Conservation (phyloP, 2,113 vertebrate genomes). For the Cyprinodon variegatus region DNA sequence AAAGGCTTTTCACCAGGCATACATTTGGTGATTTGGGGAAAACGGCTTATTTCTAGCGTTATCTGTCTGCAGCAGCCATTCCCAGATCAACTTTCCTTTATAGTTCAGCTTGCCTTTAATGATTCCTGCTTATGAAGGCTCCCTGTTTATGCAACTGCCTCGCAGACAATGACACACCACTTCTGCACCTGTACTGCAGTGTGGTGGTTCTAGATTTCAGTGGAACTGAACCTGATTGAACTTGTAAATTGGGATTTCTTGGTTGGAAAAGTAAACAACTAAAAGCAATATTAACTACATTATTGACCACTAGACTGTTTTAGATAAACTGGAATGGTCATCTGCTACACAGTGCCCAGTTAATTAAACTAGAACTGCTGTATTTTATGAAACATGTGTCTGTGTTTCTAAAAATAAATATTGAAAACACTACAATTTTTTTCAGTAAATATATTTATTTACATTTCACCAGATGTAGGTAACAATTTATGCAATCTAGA, state of each 20-base stretch:
- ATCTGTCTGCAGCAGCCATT: neutral
- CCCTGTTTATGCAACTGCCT: neutral
- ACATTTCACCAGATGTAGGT: too few species aligned
- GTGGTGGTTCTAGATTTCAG: too few species aligned
- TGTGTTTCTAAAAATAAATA: too few species aligned
- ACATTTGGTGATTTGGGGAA: neutral
- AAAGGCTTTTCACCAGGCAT: neutral
- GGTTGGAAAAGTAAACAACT: neutral
- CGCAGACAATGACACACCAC: neutral
- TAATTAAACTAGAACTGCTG: neutral
- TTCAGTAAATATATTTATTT: too few species aligned
- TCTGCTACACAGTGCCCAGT: neutral
- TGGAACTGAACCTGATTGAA: too few species aligned
- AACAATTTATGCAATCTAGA: too few species aligned
- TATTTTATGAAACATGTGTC: too few species aligned
- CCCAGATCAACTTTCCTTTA: neutral
- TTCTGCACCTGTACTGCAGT: neutral
- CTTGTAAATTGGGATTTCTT: too few species aligned
- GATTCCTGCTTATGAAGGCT: neutral
- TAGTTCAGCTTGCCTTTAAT: neutral
- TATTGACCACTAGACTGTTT: neutral
- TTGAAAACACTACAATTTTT: too few species aligned
- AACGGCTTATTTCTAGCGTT: neutral
- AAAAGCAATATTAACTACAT: neutral
- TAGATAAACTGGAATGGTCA: conserved; percentile 5